phyloP scores from a whole-genome alignment of 2,797 vertebrate species.

The Knipowitschia caucasica region DNA sequence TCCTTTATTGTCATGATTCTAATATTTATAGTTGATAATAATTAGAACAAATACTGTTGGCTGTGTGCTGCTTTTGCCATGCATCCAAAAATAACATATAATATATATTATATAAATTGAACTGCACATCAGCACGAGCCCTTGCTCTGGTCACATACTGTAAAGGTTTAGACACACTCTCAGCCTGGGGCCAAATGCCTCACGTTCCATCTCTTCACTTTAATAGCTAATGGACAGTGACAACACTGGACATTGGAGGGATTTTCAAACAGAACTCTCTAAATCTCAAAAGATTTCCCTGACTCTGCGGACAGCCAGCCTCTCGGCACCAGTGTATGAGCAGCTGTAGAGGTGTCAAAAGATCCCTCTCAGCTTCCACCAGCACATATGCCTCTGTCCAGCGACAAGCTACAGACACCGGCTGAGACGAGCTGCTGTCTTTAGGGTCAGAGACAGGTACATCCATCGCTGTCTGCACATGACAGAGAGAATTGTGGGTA shows the following conservation, averaged over 20 bases:
- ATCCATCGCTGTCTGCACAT: constrained; percentile 14
- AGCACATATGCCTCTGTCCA: neutral
- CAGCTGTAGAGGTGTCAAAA: constrained; percentile 2
- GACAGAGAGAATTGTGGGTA: constrained; percentile 1
- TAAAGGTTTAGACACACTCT: constrained; percentile 8
- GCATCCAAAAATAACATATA: too few relatives aligned
- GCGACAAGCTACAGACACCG: neutral
- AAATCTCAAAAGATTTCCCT: neutral
- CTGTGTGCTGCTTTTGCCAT: too few relatives aligned
- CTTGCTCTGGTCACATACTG: neutral
- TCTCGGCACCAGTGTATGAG: neutral
- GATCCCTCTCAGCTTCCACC: neutral
- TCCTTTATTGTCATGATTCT: too few relatives aligned
- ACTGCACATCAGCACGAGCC: neutral
- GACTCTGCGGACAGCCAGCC: neutral
- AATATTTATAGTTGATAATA: too few relatives aligned
- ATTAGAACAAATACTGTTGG: too few relatives aligned
- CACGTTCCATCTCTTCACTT: neutral
- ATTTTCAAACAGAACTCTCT: neutral
- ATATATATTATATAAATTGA: too few relatives aligned
- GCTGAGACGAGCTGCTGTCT: neutral
- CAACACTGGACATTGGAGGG: neutral
- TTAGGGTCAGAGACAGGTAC: neutral
- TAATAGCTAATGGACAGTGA: constrained; percentile 3
- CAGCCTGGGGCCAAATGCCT: neutral